Evolutionary conservation across 2,113 vertebrate genomes (phyloP), one percentile per base, ranked within the genome.

Genomic region (Mirza zaza): DNA sequence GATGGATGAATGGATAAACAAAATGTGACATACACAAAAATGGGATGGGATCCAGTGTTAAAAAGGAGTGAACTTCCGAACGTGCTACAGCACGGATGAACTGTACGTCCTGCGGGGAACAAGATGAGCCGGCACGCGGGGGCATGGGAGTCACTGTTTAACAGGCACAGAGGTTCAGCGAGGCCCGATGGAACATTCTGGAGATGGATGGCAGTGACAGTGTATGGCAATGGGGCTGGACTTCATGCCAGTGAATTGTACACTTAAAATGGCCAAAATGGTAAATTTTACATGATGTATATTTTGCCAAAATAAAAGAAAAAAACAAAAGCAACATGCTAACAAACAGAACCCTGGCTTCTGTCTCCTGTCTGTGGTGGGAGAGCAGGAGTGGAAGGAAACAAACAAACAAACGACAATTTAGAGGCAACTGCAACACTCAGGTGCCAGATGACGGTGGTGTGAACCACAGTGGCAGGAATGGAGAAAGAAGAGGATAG

Each of bases 281-380:
- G 67, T 15, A 81, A 17, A 12, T 42, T n/a, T 80, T 25, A 36
- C 29, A 34, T 34, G 32, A 45, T 9, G 9, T 15, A 17, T n/a
- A 9, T 48, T 55, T 95, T 79, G 61, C n/a, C 14, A 45, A 67
- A 85, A 79, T 36, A 73, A 90, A 89, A 59, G 10, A 57, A 63
- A 52, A 80, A 61, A 6, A 36, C 4, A 32, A 68, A n/a, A 61
- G 23, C 6, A 87, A 20, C 32, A 73, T 63, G 15, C 12, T 39
- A 45, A 32, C 32, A 67, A 52, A 81, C 25, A 14, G 7, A 7
- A 32, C 14, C 17, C 34, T 86, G 59, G 57, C 12, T 88, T 85
- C 65, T 21, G 5, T 81, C 14, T 15, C 89, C 17, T 34, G 42
- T 20, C 1, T 14, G 20, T 25, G 55, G 13, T 17, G 8, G 15